Evolutionary conservation across 2,888 invertebrate genomes (phyloP), one percentile per base, ranked within the genome.

Genomic region (Eupeodes luniger): DNA sequence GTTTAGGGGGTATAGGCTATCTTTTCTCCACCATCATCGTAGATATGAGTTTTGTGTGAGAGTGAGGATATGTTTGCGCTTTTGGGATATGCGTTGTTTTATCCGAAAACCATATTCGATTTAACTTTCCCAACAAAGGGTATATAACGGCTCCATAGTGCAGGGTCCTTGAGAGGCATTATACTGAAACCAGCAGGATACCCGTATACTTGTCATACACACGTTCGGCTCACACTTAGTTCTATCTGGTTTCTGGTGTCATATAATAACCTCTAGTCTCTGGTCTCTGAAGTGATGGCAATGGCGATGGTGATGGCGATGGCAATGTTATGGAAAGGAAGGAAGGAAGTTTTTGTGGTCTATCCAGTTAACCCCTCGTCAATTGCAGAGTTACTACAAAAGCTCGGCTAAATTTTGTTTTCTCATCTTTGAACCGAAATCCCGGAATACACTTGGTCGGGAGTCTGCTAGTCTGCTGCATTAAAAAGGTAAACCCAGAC

Each of bases 301-400:
- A 40, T 40, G 27, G 27, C 27, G 27, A 27, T 27, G 27, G 27
- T 27, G 27, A 27, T 27, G 27, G 77, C 51, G 72, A 72, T 59
- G 5, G 49, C 4, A 5, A 14, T 14, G 14, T 5, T 14, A 27
- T 61, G 14, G 14, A 14, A 64, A 44, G 49, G 66, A 49, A 44
- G 66, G 66, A 49, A 70, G 62, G 69, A 77, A 66, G 76, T 81
- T 81, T 81, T 84, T 84, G 87, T 64, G 69, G 84, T 62, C 74
- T 74, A 84, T 88, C 76, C 80, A 74, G 84, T 69, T 81, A 74
- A 67, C 84, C 87, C 69, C 76, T 81, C 67, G 80, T 84, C 87
- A 87, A 70, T 80, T 84, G 79, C 82, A 86, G 78, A 86, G 78
- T 6, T 3, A 5, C 61, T 40, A 64, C n/a, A 61, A 57, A 16